These are phyloP conservation scores for Capra hircus DNA, from an alignment of 2,113 vertebrate genomes.

Conservation along the genomic window DNA sequence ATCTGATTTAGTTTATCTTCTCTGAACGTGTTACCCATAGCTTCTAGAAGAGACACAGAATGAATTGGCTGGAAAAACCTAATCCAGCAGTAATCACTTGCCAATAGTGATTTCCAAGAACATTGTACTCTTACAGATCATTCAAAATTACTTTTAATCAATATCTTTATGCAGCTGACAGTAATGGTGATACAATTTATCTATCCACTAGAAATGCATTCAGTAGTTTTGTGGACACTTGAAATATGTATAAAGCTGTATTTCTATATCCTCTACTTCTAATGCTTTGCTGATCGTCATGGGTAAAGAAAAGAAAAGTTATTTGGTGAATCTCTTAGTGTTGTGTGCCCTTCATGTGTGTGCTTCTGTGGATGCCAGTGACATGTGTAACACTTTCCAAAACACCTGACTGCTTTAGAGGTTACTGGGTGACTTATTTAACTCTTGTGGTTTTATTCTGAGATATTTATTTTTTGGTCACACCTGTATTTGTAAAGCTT, in stretches of 20 bases:
- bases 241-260: neutral
- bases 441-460: neutral
- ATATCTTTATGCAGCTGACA: neutral
- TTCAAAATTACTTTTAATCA: neutral
- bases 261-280: neutral
- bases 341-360: neutral
- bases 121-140: neutral
- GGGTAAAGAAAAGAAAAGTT: neutral
- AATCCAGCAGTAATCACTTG: neutral
- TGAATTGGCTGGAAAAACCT: neutral
- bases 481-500: neutral
- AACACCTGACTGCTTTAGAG: neutral
- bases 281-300: neutral
- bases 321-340: neutral
- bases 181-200: neutral
- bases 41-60: neutral
- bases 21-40: neutral
- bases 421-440: neutral
- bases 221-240: neutral
- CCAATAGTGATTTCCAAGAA: neutral
- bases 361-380: neutral
- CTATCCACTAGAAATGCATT: neutral
- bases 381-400: neutral
- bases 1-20: neutral
- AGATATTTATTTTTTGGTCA: neutral